Evolutionary conservation across 2,888 invertebrate species (phyloP).

Genomic region (Cosmia trapezina): DNA sequence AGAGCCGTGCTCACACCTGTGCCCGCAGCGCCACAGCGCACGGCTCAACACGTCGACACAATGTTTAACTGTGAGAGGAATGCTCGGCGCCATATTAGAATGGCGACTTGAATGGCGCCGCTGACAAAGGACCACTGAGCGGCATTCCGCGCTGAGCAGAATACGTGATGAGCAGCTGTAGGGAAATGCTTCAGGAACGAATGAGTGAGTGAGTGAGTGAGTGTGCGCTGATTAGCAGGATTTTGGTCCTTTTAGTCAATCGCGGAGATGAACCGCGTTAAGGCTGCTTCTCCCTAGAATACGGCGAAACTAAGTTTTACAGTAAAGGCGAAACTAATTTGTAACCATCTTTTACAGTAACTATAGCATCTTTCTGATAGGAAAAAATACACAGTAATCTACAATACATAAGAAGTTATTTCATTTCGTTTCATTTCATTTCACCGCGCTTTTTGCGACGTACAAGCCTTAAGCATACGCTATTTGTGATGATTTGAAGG

Average conservation of each 20-base stretch:
- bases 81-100: conserved; percentile 40
- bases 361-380: no score
- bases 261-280: no score
- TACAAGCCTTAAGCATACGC: no score
- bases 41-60: conserved; percentile 34
- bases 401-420: no score
- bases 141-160: conserved; percentile 34
- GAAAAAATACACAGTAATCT: no score
- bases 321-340: no score
- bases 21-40: conserved; percentile 3
- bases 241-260: conserved; percentile 9
- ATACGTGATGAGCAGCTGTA: conserved; percentile 46
- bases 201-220: conserved; percentile 20
- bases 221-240: conserved; percentile 13
- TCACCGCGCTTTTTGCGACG: no score
- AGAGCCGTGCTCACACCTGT: background rate
- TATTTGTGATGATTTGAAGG: background rate
- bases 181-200: conserved; percentile 24
- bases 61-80: conserved; percentile 41
- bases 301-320: no score
- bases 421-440: no score
- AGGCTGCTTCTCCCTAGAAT: no score
- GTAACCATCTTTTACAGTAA: no score
- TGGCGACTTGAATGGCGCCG: conserved; percentile 40
- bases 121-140: conserved; percentile 53